Evolutionary conservation across 2,113 vertebrate species (phyloP).

Genomic region (Tauraco erythrolophus): DNA sequence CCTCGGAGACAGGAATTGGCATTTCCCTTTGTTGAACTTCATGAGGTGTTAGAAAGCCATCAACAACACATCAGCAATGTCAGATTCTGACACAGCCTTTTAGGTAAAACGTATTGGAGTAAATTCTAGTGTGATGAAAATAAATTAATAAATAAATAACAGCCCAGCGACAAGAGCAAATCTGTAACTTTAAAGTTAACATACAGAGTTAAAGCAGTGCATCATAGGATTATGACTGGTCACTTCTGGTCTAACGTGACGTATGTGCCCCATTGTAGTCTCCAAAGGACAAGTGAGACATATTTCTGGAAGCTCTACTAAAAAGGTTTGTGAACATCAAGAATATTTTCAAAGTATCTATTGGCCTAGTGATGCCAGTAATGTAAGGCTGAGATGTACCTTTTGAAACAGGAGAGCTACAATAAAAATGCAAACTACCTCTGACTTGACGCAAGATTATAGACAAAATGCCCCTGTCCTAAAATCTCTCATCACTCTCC

Average conservation of each 20-base stretch:
- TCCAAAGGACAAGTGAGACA: neutral
- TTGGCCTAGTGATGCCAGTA: fast-evolving
- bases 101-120: fast-evolving
- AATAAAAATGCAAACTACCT: neutral
- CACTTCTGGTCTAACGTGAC: neutral
- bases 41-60: neutral
- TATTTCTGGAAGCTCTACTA: neutral
- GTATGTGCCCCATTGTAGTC: fast-evolving
- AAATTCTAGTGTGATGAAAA: neutral
- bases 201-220: neutral
- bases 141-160: neutral
- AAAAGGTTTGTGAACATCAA: neutral
- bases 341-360: neutral
- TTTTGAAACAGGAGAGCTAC: neutral
- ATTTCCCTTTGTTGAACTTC: neutral
- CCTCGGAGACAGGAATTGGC: neutral
- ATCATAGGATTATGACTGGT: neutral
- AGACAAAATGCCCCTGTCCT: neutral
- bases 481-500: neutral
- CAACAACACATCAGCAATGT: neutral
- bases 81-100: neutral
- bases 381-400: neutral
- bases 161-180: fast-evolving
- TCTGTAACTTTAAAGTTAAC: neutral
- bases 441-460: neutral